phyloP scores from a whole-genome alignment of 2,797 vertebrate genomes.

The Masticophis lateralis region DNA sequence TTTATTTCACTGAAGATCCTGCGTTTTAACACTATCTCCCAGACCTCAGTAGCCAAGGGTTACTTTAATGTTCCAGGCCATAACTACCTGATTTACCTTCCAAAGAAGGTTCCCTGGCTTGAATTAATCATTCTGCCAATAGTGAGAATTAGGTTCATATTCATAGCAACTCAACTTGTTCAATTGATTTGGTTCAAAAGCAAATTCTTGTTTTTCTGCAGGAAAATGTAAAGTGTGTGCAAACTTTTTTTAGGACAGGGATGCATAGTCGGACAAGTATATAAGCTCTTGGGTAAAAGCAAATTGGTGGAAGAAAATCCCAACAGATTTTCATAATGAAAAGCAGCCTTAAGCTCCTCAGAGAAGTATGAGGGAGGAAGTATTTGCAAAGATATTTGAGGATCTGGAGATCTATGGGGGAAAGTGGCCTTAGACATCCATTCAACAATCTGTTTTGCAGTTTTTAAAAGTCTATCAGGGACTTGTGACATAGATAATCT shows the following conservation, averaged over 20 bases:
- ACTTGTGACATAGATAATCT: neutral
- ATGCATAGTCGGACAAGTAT: neutral
- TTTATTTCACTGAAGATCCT: neutral
- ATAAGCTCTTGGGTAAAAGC: neutral
- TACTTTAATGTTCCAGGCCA: neutral
- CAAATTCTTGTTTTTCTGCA: neutral
- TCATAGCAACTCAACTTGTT: neutral
- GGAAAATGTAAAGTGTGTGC: neutral
- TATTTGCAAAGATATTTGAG: neutral
- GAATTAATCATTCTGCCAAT: conserved; percentile 4
- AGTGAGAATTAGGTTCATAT: neutral
- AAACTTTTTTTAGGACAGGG: neutral
- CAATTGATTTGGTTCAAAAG: neutral
- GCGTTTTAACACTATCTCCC: neutral
- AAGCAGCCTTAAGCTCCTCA: neutral
- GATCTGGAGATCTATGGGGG: neutral
- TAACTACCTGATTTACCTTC: neutral
- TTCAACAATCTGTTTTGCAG: neutral
- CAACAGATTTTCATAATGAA: neutral
- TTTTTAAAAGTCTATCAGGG: neutral
- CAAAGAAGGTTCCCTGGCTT: conserved; percentile 1
- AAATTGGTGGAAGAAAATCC: neutral
- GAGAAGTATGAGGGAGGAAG: neutral
- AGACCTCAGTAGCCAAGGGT: neutral
- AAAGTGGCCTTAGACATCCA: neutral